Conservation (phyloP, 2,113 vertebrate species). For the Poecile atricapillus region DNA sequence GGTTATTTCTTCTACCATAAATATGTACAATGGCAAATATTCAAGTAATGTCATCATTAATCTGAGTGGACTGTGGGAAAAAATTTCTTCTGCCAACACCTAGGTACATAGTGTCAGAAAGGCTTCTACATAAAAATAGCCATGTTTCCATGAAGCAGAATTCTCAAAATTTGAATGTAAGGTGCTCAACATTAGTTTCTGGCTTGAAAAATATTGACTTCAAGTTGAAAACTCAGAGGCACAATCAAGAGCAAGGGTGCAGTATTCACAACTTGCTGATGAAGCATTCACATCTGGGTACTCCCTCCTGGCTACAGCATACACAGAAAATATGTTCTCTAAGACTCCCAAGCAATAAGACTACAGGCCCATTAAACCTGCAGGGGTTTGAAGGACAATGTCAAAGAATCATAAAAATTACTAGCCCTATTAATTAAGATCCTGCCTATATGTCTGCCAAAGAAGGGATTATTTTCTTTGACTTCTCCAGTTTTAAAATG, state of each 20-base stretch:
- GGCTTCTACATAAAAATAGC: background rate
- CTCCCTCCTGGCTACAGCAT: background rate
- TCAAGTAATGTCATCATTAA: background rate
- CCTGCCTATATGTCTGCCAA: background rate
- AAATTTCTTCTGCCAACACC: background rate
- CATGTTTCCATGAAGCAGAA: background rate
- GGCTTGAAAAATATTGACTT: background rate
- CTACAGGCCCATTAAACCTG: background rate
- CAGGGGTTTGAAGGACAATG: slow-evolving; percentile 18
- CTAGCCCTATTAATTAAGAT: slow-evolving; percentile 16
- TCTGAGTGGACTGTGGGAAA: background rate
- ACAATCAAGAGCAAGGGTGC: background rate
- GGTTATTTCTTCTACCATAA: background rate
- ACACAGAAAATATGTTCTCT: background rate
- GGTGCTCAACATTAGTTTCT: background rate
- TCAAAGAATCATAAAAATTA: slow-evolving; percentile 23
- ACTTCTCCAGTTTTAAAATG: background rate
- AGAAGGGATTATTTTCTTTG: slow-evolving; percentile 1
- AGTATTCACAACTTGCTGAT: background rate
- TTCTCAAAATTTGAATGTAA: background rate
- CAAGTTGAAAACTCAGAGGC: background rate
- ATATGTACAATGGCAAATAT: background rate
- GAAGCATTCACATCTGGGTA: background rate
- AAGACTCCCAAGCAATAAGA: background rate
- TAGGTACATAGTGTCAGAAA: background rate